A percentile compares a stretch with the other conserved stretches of the same genome.
These are phyloP conservation scores for Melanostoma scalare DNA, from an alignment of 2,888 invertebrate genomes.

Conservation along the genomic window DNA sequence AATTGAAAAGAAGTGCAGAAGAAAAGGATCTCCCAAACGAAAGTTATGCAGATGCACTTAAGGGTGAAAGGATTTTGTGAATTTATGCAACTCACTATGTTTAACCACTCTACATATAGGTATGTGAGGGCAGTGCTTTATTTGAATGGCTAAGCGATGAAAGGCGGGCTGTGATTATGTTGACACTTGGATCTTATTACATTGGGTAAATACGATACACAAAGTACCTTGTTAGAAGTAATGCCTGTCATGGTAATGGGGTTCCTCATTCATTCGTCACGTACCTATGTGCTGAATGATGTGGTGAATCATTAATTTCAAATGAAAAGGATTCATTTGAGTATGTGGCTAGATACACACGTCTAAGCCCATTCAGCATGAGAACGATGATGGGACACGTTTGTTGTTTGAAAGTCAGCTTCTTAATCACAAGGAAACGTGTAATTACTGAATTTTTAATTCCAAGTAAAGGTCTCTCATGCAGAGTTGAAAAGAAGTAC, in stretches of 20 bases:
- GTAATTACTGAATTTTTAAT: constrained; percentile 59
- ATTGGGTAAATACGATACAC: constrained; percentile 68
- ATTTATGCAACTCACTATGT: constrained; percentile 47
- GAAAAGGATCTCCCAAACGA: constrained; percentile 67
- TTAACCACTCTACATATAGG: not conserved
- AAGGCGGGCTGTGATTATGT: constrained; percentile 69
- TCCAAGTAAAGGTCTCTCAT: constrained; percentile 6
- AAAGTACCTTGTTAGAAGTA: constrained; percentile 70
- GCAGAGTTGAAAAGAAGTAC: not conserved
- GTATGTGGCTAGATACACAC: constrained; percentile 42
- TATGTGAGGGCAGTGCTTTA: constrained; percentile 3
- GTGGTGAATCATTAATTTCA: constrained; percentile 71
- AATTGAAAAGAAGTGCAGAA: constrained; percentile 71
- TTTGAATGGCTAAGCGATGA: constrained; percentile 71
- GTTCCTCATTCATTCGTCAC: constrained; percentile 26
- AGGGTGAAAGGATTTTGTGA: constrained; percentile 70
- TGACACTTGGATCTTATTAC: constrained; percentile 73
- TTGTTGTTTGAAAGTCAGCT: constrained; percentile 36
- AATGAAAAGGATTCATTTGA: constrained; percentile 66
- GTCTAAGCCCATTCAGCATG: constrained; percentile 33
- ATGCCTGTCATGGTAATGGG: constrained; percentile 34
- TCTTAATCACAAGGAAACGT: constrained; percentile 66
- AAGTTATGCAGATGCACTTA: constrained; percentile 71
- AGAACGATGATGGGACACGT: constrained; percentile 1
- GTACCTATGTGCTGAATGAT: constrained; percentile 11